Evolutionary conservation across 2,888 invertebrate genomes (phyloP).

Genomic region (Pristionchus arcanus): DNA sequence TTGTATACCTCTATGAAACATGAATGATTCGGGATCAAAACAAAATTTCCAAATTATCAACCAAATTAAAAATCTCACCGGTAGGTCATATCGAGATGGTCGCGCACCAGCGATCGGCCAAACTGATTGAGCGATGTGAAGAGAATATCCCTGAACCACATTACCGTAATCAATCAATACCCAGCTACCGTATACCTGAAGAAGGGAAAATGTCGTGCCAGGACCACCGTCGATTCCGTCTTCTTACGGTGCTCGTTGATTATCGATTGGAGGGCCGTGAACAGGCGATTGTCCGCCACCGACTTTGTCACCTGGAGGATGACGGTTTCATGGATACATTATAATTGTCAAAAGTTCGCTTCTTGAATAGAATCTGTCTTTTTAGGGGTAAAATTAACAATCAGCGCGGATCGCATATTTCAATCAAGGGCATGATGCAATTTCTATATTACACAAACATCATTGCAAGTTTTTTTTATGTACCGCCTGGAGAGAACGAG

Average conservation of each 20-base stretch:
- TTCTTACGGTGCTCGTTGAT: slow-evolving; percentile 71
- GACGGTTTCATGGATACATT: neutral
- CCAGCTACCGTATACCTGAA: slow-evolving; percentile 66
- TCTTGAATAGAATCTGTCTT: too few species aligned
- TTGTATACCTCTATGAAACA: neutral
- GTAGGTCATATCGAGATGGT: slow-evolving; percentile 72
- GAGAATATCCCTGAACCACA: slow-evolving; percentile 72
- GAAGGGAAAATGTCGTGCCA: slow-evolving; percentile 73
- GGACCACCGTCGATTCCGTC: slow-evolving; percentile 63
- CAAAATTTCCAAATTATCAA: neutral
- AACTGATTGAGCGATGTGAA: slow-evolving; percentile 74
- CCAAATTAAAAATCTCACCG: slow-evolving; percentile 23
- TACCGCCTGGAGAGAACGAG: too few species aligned
- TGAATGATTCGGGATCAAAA: neutral
- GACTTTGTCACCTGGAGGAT: slow-evolving; percentile 41
- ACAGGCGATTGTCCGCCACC: slow-evolving; percentile 57
- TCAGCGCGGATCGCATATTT: too few species aligned
- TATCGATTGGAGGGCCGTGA: slow-evolving; percentile 65
- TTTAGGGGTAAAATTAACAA: too few species aligned
- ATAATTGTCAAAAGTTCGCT: too few species aligned
- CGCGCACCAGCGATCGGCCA: slow-evolving; percentile 72
- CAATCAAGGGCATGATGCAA: too few species aligned
- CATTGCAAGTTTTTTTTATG: too few species aligned
- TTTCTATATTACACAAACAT: too few species aligned
- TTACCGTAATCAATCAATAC: slow-evolving; percentile 5